A percentile compares a stretch with the other conserved stretches of the same genome.
phyloP scores from a whole-genome alignment of 2,113 vertebrate species.

The Rhabdornis inornatus region DNA sequence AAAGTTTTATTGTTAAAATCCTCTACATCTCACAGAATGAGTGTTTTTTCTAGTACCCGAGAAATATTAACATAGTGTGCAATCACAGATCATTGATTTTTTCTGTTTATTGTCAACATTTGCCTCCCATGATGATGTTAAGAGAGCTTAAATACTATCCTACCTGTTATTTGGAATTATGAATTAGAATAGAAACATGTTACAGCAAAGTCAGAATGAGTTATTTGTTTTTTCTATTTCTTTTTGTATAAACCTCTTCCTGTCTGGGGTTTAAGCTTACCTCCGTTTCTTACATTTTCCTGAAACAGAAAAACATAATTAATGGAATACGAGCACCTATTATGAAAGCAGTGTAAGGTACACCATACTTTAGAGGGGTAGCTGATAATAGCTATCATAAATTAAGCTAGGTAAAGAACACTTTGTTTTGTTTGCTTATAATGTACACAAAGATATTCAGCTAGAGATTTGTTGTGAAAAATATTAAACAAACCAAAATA shows the following conservation, averaged over 20 bases:
- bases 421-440: not conserved
- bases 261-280: not conserved
- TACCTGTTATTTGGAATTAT: not conserved
- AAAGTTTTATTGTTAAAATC: not conserved
- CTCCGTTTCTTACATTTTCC: not conserved
- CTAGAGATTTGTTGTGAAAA: not conserved
- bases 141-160: not conserved
- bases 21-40: not conserved
- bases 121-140: not conserved
- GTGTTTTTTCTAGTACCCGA: not conserved
- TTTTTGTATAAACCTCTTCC: not conserved
- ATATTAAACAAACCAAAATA: not conserved
- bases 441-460: not conserved
- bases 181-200: not conserved
- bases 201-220: not conserved
- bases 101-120: not conserved
- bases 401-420: not conserved
- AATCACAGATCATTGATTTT: not conserved
- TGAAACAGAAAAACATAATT: not conserved
- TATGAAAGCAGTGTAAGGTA: not conserved
- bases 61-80: not conserved
- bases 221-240: not conserved
- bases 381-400: not conserved
- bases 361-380: not conserved
- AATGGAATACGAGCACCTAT: not conserved